Base-by-base conservation (phyloP, 2,888 invertebrate species). In the Pterostichus madidus region DNA sequence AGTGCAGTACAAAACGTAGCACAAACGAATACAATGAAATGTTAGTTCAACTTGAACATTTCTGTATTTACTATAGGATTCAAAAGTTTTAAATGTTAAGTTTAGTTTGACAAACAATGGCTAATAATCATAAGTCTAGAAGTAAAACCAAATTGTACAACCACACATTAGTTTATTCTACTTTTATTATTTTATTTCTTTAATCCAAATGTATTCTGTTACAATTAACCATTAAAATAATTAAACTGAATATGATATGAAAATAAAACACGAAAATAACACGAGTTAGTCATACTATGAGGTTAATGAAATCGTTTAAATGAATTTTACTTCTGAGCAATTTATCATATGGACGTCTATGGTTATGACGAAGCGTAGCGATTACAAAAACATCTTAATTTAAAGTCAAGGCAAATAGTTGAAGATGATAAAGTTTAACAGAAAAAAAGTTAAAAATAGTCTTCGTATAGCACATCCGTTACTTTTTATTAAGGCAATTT, bases 371-470 rank as follows among this genome's bases (percentile, higher is more conserved):
- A 71, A 71, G 39, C 39, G 4, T 0, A 44, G 44, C 68, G 73
- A 80, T 73, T 80, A 73, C 56, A 80, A 80, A 80, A 80, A 73
- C 80, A 80, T 80, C 80, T 80, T 80, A 80, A 80, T 80, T 80
- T 80, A 80, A 80, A 73, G 80, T 80, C 80, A 80, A 80, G 80
- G 80, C 80, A 68, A 80, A 73, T 80, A 80, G 80, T 80, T 80
- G 59, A 80, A 80, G 80, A 71, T 80, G 56, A 80, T 80, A 80
- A 80, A 80, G 73, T 80, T 73, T 80, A 68, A 52, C 53, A 68
- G 49, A 52, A 64, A 68, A 80, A 80, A 80, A 80, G 64, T 80
- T 80, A 80, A 80, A 80, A 80, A 80, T 80, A 80, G 68, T 49
- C 49, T n/a, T 52, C 46, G 44, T 44, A 52, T 32, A n/a, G 52